phyloP scores from a whole-genome alignment of 2,113 vertebrate species.

The Sarotherodon lohbergeri region DNA sequence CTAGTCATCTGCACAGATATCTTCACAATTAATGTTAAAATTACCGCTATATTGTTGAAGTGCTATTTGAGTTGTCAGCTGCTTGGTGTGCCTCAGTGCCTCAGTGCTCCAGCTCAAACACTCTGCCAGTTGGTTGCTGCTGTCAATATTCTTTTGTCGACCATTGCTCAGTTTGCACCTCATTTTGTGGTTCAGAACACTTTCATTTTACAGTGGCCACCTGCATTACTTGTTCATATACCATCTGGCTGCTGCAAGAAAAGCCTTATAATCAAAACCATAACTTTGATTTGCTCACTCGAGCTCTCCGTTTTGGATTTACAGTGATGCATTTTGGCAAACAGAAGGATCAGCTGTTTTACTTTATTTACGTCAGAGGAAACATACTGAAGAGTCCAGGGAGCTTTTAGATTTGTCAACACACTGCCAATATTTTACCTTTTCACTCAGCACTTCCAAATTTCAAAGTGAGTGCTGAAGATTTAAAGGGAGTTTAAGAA shows the following conservation, averaged over 20 bases:
- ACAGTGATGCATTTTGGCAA: conserved; percentile 10
- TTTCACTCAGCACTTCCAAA: background rate
- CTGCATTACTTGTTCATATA: conserved; percentile 9
- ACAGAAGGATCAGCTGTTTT: conserved; percentile 2
- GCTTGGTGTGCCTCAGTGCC: background rate
- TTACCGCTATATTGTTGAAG: background rate
- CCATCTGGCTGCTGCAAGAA: conserved; percentile 15
- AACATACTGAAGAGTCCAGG: background rate
- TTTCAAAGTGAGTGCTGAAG: background rate
- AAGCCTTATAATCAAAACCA: conserved; percentile 14
- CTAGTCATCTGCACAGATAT: background rate
- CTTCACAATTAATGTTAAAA: background rate
- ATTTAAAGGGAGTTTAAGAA: background rate
- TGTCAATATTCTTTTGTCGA: background rate
- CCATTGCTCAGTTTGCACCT: background rate
- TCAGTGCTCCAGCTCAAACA: background rate
- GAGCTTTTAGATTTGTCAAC: conserved; percentile 27
- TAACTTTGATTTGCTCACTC: conserved; percentile 19
- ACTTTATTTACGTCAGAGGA: conserved; percentile 11
- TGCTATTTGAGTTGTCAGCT: background rate
- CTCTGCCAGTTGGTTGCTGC: background rate
- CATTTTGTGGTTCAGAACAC: conserved; percentile 12
- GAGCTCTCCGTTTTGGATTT: conserved; percentile 4
- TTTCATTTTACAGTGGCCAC: conserved; percentile 14
- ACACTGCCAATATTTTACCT: background rate